These are phyloP conservation scores for Dinomys branickii DNA, from an alignment of 2,113 vertebrate species.

Conservation along the genomic window DNA sequence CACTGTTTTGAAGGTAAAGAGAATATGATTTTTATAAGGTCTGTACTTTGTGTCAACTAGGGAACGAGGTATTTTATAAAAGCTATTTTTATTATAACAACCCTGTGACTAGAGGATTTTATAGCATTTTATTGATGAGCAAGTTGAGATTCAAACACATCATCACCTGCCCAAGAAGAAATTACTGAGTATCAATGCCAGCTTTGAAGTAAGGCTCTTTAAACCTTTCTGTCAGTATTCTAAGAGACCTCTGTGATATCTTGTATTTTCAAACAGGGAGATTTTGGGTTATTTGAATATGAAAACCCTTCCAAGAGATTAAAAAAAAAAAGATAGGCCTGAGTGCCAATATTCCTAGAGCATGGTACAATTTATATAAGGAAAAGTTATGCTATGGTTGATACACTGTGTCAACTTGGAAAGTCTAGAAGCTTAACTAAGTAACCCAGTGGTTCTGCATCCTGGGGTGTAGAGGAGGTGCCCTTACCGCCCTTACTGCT, in stretches of 20 bases:
- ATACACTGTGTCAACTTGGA: no score
- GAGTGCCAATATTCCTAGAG: background rate
- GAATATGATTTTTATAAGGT: background rate
- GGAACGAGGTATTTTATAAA: background rate
- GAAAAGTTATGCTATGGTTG: background rate
- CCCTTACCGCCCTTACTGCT: no score
- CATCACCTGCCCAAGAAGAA: background rate
- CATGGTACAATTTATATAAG: background rate
- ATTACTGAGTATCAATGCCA: background rate
- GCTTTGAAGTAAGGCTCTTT: background rate
- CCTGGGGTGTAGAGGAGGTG: no score
- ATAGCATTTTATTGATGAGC: background rate
- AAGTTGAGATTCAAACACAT: background rate
- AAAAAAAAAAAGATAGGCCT: background rate
- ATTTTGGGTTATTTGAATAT: constrained; percentile 1
- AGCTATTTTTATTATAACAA: background rate
- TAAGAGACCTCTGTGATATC: background rate
- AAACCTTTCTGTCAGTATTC: background rate
- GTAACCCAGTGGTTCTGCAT: no score
- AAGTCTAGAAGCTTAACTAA: no score
- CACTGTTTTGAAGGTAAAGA: background rate
- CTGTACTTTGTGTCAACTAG: background rate
- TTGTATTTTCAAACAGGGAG: background rate
- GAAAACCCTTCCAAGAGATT: constrained; percentile 17
- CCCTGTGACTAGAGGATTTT: background rate